A percentile compares a stretch with the other conserved stretches of the same genome.
Evolutionary conservation across 2,888 invertebrate genomes (phyloP).

Genomic region (Scaptomyza flava): DNA sequence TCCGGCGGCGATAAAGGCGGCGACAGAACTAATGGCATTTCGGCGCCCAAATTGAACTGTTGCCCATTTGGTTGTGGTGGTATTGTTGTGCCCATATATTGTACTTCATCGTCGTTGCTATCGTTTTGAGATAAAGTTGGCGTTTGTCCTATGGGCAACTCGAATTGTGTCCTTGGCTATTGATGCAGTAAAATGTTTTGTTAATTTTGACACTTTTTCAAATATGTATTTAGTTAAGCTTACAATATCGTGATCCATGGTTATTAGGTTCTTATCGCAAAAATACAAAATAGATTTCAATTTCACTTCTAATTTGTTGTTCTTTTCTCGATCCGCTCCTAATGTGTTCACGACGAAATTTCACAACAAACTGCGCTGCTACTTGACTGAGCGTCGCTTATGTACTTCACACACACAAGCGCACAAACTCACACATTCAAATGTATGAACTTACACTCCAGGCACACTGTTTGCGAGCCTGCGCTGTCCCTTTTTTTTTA

Average conservation of each 20-base stretch:
- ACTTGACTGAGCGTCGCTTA: constrained; percentile 2
- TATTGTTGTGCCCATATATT: constrained; percentile 1
- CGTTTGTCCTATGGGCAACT: constrained; percentile 16
- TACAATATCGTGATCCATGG: constrained; percentile 26
- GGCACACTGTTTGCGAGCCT: not conserved
- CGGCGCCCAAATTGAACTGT: not conserved
- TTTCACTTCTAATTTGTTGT: not conserved
- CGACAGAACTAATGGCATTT: constrained; percentile 15
- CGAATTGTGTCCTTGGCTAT: not conserved
- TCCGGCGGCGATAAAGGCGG: constrained; percentile 51
- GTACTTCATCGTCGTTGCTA: constrained; percentile 9
- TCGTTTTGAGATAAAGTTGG: not conserved
- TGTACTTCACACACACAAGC: constrained; percentile 25
- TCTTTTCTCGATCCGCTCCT: not conserved
- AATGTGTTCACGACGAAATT: constrained; percentile 5
- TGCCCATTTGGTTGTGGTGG: no score
- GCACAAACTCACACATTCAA: not conserved
- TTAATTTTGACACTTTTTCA: no score
- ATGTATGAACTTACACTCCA: not conserved
- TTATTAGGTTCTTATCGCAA: not conserved
- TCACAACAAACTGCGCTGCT: constrained; percentile 23
- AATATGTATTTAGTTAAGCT: constrained; percentile 1
- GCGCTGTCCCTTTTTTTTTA: not conserved
- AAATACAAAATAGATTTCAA: not conserved
- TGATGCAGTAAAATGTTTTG: not conserved